Percentiles rank a stretch among this genome's conserved stretches.
These are phyloP conservation scores for Atta texana DNA, from an alignment of 1,140 invertebrate genomes.

Conservation along the genomic window DNA sequence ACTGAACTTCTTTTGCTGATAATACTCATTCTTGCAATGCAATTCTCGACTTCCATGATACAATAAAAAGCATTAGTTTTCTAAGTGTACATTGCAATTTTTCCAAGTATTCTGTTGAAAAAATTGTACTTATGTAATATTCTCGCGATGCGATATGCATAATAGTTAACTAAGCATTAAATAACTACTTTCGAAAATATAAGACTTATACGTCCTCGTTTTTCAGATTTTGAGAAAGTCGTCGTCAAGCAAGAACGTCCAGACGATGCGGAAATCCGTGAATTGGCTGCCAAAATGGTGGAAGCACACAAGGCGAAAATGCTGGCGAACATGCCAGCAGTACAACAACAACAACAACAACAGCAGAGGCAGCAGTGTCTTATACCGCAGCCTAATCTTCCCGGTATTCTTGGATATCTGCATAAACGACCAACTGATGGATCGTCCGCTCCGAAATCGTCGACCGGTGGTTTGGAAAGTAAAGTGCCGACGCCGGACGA, in stretches of 20 bases:
- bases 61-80: not conserved
- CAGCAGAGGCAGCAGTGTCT: slow-evolving; percentile 63
- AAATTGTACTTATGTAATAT: not conserved
- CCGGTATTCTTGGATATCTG: slow-evolving; percentile 88
- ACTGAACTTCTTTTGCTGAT: not conserved
- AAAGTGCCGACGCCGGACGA: slow-evolving; percentile 88
- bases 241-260: slow-evolving; percentile 92
- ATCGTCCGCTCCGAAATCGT: slow-evolving; percentile 76
- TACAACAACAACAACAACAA: slow-evolving; percentile 62
- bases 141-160: not conserved
- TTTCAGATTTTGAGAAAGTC: slow-evolving; percentile 78
- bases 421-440: slow-evolving; percentile 80
- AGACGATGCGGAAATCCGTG: slow-evolving; percentile 94
- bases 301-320: slow-evolving; percentile 93
- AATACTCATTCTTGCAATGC: not conserved
- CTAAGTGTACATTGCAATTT: no score
- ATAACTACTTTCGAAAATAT: not conserved
- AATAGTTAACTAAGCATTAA: not conserved
- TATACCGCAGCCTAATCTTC: slow-evolving; percentile 79
- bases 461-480: slow-evolving; percentile 73
- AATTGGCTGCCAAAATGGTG: slow-evolving; percentile 94
- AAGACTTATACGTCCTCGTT: not conserved
- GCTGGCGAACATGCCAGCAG: slow-evolving; percentile 82
- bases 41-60: slow-evolving; percentile 5
- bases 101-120: not conserved